A percentile compares a stretch with the other conserved stretches of the same genome.
Evolutionary conservation across 2,888 invertebrate genomes (phyloP).

Genomic region (Acleris cristana): DNA sequence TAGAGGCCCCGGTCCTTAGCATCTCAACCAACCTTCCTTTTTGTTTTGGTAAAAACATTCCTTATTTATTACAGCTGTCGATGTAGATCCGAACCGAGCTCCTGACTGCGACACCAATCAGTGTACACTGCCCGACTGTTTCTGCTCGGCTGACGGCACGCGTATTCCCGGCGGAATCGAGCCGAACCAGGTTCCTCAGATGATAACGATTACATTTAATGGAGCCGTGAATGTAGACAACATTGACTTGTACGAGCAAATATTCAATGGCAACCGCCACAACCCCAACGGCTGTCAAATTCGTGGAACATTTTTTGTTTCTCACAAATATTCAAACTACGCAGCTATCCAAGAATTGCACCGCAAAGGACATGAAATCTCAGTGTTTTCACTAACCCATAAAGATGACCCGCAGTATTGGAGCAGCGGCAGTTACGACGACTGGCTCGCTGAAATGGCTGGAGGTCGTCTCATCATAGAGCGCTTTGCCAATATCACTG

Average conservation of each 20-base stretch:
- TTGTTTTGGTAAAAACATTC: neutral
- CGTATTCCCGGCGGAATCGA: conserved; percentile 93
- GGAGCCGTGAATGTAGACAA: conserved; percentile 97
- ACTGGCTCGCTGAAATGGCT: conserved; percentile 97
- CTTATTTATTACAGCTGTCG: conserved; percentile 87
- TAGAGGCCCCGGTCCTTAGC: too few relatives aligned
- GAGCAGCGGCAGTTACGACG: conserved; percentile 93
- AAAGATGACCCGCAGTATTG: conserved; percentile 96
- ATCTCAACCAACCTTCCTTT: too few relatives aligned
- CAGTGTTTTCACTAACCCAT: conserved; percentile 95
- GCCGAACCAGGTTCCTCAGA: conserved; percentile 94
- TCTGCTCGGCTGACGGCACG: conserved; percentile 96
- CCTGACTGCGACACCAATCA: conserved; percentile 96
- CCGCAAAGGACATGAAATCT: conserved; percentile 95
- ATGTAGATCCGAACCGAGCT: conserved; percentile 95
- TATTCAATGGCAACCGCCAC: conserved; percentile 92
- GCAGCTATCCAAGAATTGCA: conserved; percentile 95
- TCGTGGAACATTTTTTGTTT: conserved; percentile 95
- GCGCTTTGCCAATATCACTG: conserved; percentile 95
- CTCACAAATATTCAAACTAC: conserved; percentile 96
- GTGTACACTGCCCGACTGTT: conserved; percentile 95
- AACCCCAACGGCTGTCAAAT: conserved; percentile 96
- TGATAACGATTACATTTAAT: conserved; percentile 96
- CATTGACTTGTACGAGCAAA: conserved; percentile 94
- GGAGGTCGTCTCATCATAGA: conserved; percentile 94